A percentile compares a stretch with the other conserved stretches of the same genome.
Conservation (phyloP, 2,888 invertebrate species). For the Schizotus pectinicornis region DNA sequence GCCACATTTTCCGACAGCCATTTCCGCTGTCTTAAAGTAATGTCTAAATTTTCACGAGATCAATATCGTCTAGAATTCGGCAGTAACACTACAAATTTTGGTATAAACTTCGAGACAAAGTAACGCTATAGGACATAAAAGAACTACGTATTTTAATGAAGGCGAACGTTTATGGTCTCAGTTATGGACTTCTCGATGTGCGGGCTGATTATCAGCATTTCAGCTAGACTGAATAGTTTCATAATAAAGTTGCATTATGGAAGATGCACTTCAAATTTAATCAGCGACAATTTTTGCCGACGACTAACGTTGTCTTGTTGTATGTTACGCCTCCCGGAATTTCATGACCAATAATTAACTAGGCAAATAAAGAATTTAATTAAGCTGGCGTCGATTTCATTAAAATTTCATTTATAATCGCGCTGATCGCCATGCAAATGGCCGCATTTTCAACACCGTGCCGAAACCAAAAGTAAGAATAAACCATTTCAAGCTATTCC, state of each 20-base stretch:
- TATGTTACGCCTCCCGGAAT: not conserved
- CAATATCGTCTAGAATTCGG: not conserved
- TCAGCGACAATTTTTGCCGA: no score
- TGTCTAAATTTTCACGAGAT: conserved; percentile 14
- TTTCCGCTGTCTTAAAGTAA: conserved; percentile 23
- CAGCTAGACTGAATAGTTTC: no score
- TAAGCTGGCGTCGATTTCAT: conserved; percentile 25
- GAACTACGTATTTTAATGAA: no score
- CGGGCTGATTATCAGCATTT: no score
- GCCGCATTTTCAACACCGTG: conserved; percentile 18
- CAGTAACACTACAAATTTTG: no score
- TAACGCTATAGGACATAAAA: no score
- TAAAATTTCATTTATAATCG: conserved; percentile 29
- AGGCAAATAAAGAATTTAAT: conserved; percentile 31
- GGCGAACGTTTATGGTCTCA: no score
- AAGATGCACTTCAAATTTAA: no score
- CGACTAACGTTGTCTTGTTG: conserved; percentile 4
- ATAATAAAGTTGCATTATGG: no score
- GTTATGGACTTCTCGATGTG: no score
- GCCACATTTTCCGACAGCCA: conserved; percentile 23
- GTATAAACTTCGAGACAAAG: no score
- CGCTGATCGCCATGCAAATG: conserved; percentile 28
- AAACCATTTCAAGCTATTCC: no score
- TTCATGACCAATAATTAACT: conserved; percentile 27
- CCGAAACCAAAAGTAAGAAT: not conserved